Evolutionary conservation across 1,140 invertebrate species (phyloP), one percentile per base, ranked within the genome.

Genomic region (Amyelois transitella): DNA sequence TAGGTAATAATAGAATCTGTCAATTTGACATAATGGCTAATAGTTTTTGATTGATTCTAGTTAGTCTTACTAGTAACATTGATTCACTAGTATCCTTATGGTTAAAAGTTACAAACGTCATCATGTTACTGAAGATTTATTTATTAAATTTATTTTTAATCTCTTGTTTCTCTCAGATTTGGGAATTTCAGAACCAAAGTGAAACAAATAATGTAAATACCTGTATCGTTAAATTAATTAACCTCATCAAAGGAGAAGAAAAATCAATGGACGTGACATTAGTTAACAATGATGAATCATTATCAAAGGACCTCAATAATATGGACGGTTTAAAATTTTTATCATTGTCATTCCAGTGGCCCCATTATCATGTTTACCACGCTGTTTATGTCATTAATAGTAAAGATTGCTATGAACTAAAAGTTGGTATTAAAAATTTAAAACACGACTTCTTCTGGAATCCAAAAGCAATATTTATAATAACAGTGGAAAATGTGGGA

Each of bases 371-470:
- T n/a, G 12, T 57, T 28, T 21, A 14, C 21, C 64, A 60, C 47
- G 2, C 22, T 21, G n/a, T 50, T 19, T 69, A 65, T 38, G 7
- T 69, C 3, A 58, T 69, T 4, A 25, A 47, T n/a, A 52, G 38
- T 43, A 18, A 51, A 25, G 14, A 60, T 53, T 49, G 44, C 21
- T 14, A 58, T 22, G 57, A 60, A 38, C 53, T 62, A 8, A 6
- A 38, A 32, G 8, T 45, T 14, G 66, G 62, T 6, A 48, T 69
- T 4, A 38, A 51, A 7, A 14, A 52, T 24, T 49, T 59, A 1
- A 59, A 25, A 22, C 43, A 48, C 6, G 58, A 64, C 43, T 48
- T 14, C 25, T 66, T 52, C 18, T 70, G 67, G 67, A 66, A 70
- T 44, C 64, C 64, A 17, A 49, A 32, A 47, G 67, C 58, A n/a